A percentile compares a stretch with the other conserved stretches of the same genome.
phyloP scores from a whole-genome alignment of 1,140 invertebrate genomes.

The Cyclina sinensis region DNA sequence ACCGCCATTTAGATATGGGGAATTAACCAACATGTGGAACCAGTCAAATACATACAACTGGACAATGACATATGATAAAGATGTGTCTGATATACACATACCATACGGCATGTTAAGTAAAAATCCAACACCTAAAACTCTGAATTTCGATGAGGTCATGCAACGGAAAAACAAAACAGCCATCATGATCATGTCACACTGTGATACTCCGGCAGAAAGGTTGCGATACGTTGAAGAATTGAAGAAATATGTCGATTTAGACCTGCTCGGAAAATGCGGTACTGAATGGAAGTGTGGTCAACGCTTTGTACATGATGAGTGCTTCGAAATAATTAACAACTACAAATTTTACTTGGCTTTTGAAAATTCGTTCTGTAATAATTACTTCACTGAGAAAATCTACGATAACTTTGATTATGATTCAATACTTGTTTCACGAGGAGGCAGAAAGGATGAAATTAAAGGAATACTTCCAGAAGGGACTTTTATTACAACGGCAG shows the following conservation, averaged over 20 bases:
- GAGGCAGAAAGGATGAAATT: neutral
- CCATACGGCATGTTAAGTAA: neutral
- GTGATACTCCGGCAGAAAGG: neutral
- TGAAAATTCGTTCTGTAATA: neutral
- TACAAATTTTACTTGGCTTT: neutral
- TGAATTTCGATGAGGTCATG: neutral
- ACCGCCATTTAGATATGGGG: neutral
- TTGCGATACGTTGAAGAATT: neutral
- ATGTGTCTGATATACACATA: neutral
- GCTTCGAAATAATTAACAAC: neutral
- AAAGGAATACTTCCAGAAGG: neutral
- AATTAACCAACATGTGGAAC: neutral
- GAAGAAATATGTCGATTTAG: neutral
- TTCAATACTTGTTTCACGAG: constrained; percentile 16
- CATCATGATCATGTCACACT: neutral
- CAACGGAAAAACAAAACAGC: neutral
- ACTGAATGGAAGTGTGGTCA: neutral
- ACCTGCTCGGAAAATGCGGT: neutral
- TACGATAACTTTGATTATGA: constrained; percentile 44
- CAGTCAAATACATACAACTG: neutral
- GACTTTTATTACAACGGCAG: constrained; percentile 21
- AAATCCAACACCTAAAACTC: neutral
- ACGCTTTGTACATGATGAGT: neutral
- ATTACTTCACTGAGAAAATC: constrained; percentile 5
- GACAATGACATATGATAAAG: neutral